phyloP scores from a whole-genome alignment of 2,888 invertebrate genomes.

The Odontomyia ornata region DNA sequence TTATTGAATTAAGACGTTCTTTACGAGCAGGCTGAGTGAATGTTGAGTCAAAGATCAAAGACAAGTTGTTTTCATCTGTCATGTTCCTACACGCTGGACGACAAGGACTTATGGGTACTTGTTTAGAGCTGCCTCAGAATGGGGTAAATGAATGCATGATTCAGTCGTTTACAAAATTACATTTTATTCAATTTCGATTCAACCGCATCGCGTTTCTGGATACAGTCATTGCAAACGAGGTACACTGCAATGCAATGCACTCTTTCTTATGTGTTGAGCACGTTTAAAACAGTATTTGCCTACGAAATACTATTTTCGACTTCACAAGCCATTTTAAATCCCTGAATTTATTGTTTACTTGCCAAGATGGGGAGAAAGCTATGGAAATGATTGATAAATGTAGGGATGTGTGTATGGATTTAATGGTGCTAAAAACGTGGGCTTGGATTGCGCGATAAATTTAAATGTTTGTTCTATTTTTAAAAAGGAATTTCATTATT shows the following conservation, averaged over 20 bases:
- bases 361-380: conserved; percentile 16
- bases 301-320: conserved; percentile 22
- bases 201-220: neutral
- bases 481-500: no score
- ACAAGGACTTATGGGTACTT: neutral
- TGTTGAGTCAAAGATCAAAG: conserved; percentile 41
- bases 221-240: neutral
- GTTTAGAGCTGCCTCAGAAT: neutral
- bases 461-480: neutral
- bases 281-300: neutral
- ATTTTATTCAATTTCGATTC: conserved; percentile 19
- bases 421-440: neutral
- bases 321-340: conserved; percentile 11
- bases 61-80: conserved; percentile 4
- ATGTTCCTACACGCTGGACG: neutral
- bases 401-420: neutral
- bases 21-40: conserved; percentile 16
- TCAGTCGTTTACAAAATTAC: conserved; percentile 18
- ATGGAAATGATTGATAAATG: conserved; percentile 28
- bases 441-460: neutral
- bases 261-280: neutral
- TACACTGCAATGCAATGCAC: conserved; percentile 2
- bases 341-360: conserved; percentile 24
- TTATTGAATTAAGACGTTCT: conserved; percentile 40
- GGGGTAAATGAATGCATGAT: neutral